phyloP scores from a whole-genome alignment of 2,797 vertebrate species.

The Manis crassicaudata region DNA sequence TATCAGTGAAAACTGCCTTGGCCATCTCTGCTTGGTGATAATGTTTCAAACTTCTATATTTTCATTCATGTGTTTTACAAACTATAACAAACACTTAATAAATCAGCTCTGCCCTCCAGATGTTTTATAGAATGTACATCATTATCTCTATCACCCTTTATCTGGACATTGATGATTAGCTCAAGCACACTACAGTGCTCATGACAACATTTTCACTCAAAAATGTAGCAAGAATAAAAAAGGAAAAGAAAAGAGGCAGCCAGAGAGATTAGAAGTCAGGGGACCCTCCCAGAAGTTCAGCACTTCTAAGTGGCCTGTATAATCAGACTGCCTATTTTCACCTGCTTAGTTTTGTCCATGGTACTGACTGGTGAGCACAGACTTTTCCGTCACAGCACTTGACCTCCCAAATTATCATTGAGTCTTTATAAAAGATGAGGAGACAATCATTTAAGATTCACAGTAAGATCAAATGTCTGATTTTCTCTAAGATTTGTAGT shows the following conservation, averaged over 20 bases:
- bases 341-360: background rate
- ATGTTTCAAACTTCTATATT: background rate
- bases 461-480: background rate
- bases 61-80: conserved; percentile 1
- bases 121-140: background rate
- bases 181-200: background rate
- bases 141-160: background rate
- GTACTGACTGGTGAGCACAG: background rate
- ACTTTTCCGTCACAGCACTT: background rate
- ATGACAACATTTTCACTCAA: background rate
- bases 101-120: background rate
- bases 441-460: background rate
- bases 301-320: background rate
- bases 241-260: background rate
- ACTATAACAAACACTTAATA: background rate
- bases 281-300: background rate
- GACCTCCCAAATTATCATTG: background rate
- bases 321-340: background rate
- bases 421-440: conserved; percentile 20
- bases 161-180: background rate
- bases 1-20: background rate
- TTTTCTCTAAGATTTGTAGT: conserved; percentile 13
- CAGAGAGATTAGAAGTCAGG: background rate
- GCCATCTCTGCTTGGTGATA: background rate
- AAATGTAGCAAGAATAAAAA: background rate